phyloP scores from a whole-genome alignment of 2,888 invertebrate species.

The Acrobasis consociella region DNA sequence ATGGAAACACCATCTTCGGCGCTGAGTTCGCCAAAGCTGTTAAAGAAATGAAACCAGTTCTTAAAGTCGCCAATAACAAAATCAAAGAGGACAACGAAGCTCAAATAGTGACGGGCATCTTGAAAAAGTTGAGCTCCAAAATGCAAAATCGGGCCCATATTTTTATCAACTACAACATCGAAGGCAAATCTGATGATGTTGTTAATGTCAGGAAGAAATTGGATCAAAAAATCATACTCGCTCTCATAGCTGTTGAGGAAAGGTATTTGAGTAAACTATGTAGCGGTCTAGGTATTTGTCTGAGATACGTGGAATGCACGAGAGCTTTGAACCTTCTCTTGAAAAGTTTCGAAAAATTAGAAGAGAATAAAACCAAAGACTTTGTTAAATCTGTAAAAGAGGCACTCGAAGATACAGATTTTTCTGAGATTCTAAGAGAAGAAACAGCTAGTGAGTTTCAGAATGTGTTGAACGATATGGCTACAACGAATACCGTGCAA shows the following conservation, averaged over 20 bases:
- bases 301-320: conserved; percentile 48
- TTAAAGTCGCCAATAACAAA: conserved; percentile 43
- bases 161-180: conserved; percentile 42
- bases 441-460: conserved; percentile 43
- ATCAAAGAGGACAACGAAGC: conserved; percentile 37
- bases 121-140: conserved; percentile 57
- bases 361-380: conserved; percentile 42
- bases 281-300: conserved; percentile 48
- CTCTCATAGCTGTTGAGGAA: conserved; percentile 49
- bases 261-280: conserved; percentile 55
- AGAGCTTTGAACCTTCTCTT: conserved; percentile 48
- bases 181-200: conserved; percentile 36
- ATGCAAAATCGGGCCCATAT: conserved; percentile 49
- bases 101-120: conserved; percentile 50
- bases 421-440: conserved; percentile 37
- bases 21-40: conserved; percentile 45
- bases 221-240: conserved; percentile 48
- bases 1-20: conserved; percentile 37
- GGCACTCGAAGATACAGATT: conserved; percentile 34
- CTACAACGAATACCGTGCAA: conserved; percentile 48
- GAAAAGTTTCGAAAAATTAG: conserved; percentile 38
- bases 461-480: conserved; percentile 55
- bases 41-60: conserved; percentile 42
- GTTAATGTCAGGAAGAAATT: conserved; percentile 42
- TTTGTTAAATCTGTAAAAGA: conserved; percentile 39